Conservation (phyloP, 1,140 invertebrate species). For the Triops longicaudatus region DNA sequence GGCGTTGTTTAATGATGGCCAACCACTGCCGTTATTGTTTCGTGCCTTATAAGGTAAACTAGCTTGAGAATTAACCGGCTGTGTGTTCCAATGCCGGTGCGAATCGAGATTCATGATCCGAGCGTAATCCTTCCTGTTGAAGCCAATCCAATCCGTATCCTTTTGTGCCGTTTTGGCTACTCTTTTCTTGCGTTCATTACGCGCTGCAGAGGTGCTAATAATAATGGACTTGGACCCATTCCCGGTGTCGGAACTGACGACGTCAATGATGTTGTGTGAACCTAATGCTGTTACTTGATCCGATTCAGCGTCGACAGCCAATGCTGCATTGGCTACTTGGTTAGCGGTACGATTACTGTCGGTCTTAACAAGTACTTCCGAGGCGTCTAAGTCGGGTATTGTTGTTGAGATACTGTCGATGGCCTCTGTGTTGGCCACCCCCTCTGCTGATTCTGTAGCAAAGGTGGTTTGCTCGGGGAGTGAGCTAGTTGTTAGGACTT, state of each 20-base stretch:
- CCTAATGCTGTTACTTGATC: slow-evolving; percentile 22
- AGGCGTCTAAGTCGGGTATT: not conserved
- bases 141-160: slow-evolving; percentile 24
- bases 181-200: slow-evolving; percentile 9
- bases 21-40: not conserved
- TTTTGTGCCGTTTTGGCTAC: not conserved
- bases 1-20: not conserved
- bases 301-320: not conserved
- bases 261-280: slow-evolving; percentile 20
- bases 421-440: not conserved
- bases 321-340: not conserved
- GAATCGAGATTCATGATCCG: slow-evolving; percentile 21
- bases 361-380: not conserved
- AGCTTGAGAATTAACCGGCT: not conserved
- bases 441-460: not conserved
- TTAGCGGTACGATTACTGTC: not conserved
- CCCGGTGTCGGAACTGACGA: not conserved
- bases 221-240: slow-evolving; percentile 26
- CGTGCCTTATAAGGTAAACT: not conserved
- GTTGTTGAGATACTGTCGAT: not conserved
- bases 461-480: not conserved
- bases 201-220: not conserved
- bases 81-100: not conserved
- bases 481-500: not conserved
- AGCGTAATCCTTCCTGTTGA: not conserved